phyloP scores from a whole-genome alignment of 2,888 invertebrate genomes.

The Spicauda simplicius region DNA sequence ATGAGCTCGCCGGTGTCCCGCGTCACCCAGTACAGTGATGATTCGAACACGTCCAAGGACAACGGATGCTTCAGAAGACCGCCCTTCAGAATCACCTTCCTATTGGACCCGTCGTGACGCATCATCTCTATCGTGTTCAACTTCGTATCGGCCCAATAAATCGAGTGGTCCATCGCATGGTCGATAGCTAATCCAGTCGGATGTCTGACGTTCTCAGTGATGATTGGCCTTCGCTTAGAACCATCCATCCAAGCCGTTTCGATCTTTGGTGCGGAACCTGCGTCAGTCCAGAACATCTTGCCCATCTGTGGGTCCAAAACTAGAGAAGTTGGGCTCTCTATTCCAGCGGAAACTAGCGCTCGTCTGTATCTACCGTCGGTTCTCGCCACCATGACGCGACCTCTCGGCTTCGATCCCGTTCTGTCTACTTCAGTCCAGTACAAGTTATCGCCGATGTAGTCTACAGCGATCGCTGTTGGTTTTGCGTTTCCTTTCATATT shows the following conservation, averaged over 20 bases:
- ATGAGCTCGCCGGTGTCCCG: conserved; percentile 94
- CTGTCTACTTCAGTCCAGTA: conserved; percentile 96
- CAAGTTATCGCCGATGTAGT: conserved; percentile 96
- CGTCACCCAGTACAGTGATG: conserved; percentile 96
- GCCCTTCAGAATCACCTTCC: conserved; percentile 90
- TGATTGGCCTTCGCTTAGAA: conserved; percentile 91
- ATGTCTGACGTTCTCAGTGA: conserved; percentile 92
- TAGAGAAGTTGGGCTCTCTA: conserved; percentile 95
- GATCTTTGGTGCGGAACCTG: conserved; percentile 95
- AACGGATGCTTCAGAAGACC: conserved; percentile 91
- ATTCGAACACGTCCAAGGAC: conserved; percentile 97
- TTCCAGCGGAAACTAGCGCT: conserved; percentile 90
- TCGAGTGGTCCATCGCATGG: conserved; percentile 93
- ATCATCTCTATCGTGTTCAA: conserved; percentile 95
- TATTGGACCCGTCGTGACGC: conserved; percentile 91
- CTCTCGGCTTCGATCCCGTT: conserved; percentile 89
- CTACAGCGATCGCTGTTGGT: conserved; percentile 95
- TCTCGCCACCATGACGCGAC: conserved; percentile 93
- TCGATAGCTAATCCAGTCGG: conserved; percentile 97
- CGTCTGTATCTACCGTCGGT: conserved; percentile 95
- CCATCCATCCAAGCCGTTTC: conserved; percentile 99
- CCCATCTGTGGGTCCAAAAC: conserved; percentile 95
- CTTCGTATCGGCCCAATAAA: conserved; percentile 99
- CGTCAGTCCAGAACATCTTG: conserved; percentile 97
- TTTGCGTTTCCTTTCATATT: conserved; percentile 93